phyloP scores from a whole-genome alignment of 2,113 vertebrate genomes.

The Chaetodon trifascialis region DNA sequence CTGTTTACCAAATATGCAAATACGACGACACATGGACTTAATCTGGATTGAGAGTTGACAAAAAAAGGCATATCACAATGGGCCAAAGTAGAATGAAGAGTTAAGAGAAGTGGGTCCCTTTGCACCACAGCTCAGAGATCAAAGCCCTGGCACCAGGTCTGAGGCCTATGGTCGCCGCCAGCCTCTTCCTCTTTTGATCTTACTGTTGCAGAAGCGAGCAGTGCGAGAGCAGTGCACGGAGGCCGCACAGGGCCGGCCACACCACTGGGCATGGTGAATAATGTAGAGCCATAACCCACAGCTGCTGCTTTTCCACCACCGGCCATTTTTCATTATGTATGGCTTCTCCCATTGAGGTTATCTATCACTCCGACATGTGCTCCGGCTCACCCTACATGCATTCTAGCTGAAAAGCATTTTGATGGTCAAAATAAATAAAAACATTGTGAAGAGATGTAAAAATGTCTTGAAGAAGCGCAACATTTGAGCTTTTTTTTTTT shows the following conservation, averaged over 20 bases:
- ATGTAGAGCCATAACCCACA: conserved; percentile 71
- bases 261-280: conserved; percentile 75
- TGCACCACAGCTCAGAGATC: conserved; percentile 58
- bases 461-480: neutral
- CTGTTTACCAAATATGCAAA: conserved; percentile 34
- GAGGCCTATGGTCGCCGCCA: conserved; percentile 59
- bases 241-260: conserved; percentile 53
- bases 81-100: conserved; percentile 26
- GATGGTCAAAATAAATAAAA: conserved; percentile 12
- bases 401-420: conserved; percentile 19
- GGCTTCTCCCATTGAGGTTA: conserved; percentile 58
- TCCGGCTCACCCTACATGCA: conserved; percentile 43
- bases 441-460: neutral
- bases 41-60: conserved; percentile 4
- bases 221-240: conserved; percentile 27
- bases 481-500: too few relatives aligned
- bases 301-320: conserved; percentile 60
- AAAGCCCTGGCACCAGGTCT: conserved; percentile 68
- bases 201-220: conserved; percentile 38
- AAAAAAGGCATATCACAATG: conserved; percentile 14
- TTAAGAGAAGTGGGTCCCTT: conserved; percentile 43
- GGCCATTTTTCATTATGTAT: conserved; percentile 74
- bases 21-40: neutral
- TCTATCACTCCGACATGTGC: conserved; percentile 56
- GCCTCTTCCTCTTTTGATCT: conserved; percentile 73